Evolutionary conservation across 2,797 vertebrate species (phyloP).

Genomic region (Buphagus erythrorhynchus): DNA sequence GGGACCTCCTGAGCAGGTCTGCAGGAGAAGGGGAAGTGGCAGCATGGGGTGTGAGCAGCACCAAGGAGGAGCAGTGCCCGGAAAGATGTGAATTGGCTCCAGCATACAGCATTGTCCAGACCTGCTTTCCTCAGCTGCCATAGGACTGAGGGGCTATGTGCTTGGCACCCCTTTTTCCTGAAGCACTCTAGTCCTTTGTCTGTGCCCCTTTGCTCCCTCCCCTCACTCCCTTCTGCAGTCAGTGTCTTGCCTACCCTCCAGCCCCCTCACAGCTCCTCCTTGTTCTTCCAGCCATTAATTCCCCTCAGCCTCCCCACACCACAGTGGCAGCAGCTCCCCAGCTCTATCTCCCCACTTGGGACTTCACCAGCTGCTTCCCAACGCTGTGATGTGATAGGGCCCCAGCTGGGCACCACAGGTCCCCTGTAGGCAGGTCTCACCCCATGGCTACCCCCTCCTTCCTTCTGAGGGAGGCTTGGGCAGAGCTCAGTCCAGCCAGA

Average conservation of each 20-base stretch:
- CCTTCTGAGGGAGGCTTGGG: not conserved
- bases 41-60: fast-evolving
- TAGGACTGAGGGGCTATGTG: not conserved
- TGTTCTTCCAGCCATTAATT: not conserved
- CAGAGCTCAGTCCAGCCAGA: not conserved
- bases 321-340: not conserved
- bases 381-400: not conserved
- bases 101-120: not conserved
- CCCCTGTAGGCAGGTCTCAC: not conserved
- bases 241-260: fast-evolving
- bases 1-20: not conserved
- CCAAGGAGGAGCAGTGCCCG: not conserved
- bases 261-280: not conserved
- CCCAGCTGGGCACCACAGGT: not conserved
- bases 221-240: fast-evolving
- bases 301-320: not conserved
- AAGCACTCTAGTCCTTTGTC: not conserved
- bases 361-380: fast-evolving
- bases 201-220: not conserved
- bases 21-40: not conserved
- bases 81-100: not conserved
- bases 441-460: not conserved
- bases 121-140: not conserved
- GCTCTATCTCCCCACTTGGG: not conserved
- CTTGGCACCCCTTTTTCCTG: not conserved